Percentiles rank a stretch among this genome's conserved stretches.
Conservation (phyloP, 2,113 vertebrate genomes). For the Gymnogyps californianus region DNA sequence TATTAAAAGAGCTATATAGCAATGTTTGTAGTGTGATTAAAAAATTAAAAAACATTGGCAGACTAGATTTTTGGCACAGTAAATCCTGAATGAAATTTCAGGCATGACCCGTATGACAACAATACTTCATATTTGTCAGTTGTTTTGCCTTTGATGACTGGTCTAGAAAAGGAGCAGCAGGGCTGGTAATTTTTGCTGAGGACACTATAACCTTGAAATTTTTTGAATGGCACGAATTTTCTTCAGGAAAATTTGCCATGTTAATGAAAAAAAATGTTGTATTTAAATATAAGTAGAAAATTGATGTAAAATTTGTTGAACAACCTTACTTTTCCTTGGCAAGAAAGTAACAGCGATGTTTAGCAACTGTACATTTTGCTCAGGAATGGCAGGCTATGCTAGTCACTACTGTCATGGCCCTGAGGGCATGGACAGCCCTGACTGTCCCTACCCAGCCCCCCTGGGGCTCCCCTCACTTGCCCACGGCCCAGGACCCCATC, state of each 20-base stretch:
- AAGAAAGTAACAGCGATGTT: neutral
- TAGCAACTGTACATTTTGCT: neutral
- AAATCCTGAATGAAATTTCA: neutral
- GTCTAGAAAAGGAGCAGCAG: neutral
- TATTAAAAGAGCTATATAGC: neutral
- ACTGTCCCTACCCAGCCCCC: accelerated
- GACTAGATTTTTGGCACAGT: neutral
- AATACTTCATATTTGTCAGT: neutral
- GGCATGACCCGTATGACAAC: neutral
- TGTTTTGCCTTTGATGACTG: neutral
- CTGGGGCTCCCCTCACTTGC: neutral
- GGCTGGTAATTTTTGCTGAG: neutral
- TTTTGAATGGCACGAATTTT: neutral
- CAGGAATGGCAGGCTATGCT: neutral
- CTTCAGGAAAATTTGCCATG: neutral
- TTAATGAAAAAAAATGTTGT: neutral
- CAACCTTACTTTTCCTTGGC: neutral
- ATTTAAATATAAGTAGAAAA: neutral
- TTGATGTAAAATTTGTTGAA: neutral
- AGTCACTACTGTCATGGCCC: neutral
- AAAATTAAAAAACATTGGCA: neutral
- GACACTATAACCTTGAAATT: neutral
- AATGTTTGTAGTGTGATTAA: neutral
- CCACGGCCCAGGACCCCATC: neutral
- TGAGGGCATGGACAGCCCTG: neutral